phyloP scores from a whole-genome alignment of 2,888 invertebrate species.

The Sinotaia quadrata region DNA sequence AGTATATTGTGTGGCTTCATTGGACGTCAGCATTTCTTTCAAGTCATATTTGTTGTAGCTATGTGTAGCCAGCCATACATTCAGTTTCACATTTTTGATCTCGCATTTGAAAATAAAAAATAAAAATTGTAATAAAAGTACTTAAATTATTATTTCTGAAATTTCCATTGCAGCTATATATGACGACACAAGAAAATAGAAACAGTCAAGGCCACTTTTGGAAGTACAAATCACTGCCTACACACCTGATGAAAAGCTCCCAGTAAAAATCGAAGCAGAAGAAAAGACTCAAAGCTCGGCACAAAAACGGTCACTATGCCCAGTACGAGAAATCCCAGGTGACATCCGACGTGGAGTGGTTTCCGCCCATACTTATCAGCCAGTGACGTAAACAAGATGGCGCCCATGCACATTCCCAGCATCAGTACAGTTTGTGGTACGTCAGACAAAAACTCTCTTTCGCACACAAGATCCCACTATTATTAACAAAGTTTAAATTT shows the following conservation, averaged over 20 bases:
- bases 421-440: constrained; percentile 59
- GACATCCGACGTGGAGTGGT: constrained; percentile 40
- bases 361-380: constrained; percentile 58
- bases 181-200: too few relatives aligned
- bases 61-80: too few relatives aligned
- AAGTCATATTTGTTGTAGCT: too few relatives aligned
- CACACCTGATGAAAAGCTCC: constrained; percentile 51
- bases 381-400: constrained; percentile 54
- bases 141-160: too few relatives aligned
- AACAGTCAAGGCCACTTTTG: too few relatives aligned
- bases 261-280: constrained; percentile 46
- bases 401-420: constrained; percentile 60
- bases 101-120: too few relatives aligned
- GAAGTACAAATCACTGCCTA: too few relatives aligned
- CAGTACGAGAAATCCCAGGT: constrained; percentile 32
- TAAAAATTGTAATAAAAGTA: too few relatives aligned
- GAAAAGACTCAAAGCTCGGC: constrained; percentile 45
- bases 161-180: too few relatives aligned
- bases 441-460: constrained; percentile 53
- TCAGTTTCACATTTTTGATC: too few relatives aligned
- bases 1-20: too few relatives aligned
- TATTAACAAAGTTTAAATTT: background rate
- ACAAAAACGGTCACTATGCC: constrained; percentile 40
- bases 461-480: constrained; percentile 62
- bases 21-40: too few relatives aligned